Percentiles rank a stretch among this genome's conserved stretches.
Conservation (phyloP, 2,888 invertebrate species). For the Craniophora ligustri region DNA sequence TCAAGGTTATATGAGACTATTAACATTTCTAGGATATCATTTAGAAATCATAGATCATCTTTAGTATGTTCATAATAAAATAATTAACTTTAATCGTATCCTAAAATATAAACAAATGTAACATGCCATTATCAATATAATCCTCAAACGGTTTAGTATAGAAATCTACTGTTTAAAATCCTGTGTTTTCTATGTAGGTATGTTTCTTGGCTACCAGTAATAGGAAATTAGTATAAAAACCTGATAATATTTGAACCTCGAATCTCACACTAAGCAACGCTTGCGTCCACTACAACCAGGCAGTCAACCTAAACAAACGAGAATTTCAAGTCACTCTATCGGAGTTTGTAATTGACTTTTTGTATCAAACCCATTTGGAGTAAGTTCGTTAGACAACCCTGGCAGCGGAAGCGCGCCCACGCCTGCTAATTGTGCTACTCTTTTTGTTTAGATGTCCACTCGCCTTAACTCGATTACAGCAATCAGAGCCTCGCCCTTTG, state of each 20-base stretch:
- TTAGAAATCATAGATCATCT: conserved; percentile 26
- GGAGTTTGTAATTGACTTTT: conserved; percentile 54
- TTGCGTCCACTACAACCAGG: neutral
- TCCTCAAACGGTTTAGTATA: too few species aligned
- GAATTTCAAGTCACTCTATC: conserved; percentile 35
- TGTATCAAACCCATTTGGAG: conserved; percentile 49
- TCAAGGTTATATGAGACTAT: conserved; percentile 31
- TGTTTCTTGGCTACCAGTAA: too few species aligned
- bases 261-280: neutral
- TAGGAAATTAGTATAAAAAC: too few species aligned
- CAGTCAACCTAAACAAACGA: conserved; percentile 11
- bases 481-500: conserved; percentile 85
- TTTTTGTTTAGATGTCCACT: conserved; percentile 83
- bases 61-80: too few species aligned
- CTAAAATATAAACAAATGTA: too few species aligned
- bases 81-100: too few species aligned
- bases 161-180: too few species aligned
- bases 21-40: conserved; percentile 8
- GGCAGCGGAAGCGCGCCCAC: conserved; percentile 80
- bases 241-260: neutral
- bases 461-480: conserved; percentile 84
- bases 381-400: conserved; percentile 68
- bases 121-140: too few species aligned
- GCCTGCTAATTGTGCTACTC: conserved; percentile 82
- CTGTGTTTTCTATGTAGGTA: too few species aligned